These are phyloP conservation scores for Rhadinocentrus ornatus DNA, from an alignment of 2,797 vertebrate genomes.

Conservation along the genomic window DNA sequence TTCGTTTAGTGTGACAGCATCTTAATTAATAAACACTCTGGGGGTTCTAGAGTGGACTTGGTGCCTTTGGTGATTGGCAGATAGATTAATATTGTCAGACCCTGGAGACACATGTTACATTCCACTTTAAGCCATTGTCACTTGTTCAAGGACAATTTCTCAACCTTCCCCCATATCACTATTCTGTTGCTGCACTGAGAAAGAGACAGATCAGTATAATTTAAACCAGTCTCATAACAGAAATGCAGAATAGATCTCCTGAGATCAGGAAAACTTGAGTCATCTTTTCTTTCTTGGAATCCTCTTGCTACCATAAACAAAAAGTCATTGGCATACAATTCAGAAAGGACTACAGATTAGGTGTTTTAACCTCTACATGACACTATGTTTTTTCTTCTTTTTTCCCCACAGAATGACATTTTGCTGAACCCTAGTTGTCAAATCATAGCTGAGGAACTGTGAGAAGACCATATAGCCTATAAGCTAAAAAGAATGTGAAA, in stretches of 20 bases:
- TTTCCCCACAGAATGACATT: background rate
- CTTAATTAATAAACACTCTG: slow-evolving; percentile 90
- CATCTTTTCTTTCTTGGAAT: too few relatives aligned
- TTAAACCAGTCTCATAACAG: slow-evolving; percentile 42
- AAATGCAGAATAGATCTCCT: slow-evolving; percentile 28
- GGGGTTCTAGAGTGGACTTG: slow-evolving; percentile 77
- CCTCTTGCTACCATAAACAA: background rate
- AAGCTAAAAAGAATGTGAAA: background rate
- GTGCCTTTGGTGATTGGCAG: slow-evolving; percentile 86
- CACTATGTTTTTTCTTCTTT: background rate
- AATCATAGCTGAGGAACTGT: background rate
- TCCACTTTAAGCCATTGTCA: slow-evolving; percentile 83
- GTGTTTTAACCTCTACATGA: background rate
- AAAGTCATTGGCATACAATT: background rate
- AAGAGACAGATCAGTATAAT: slow-evolving; percentile 37
- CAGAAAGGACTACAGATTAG: background rate
- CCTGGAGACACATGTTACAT: slow-evolving; percentile 87
- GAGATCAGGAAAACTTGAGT: slow-evolving; percentile 18
- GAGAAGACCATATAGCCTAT: background rate
- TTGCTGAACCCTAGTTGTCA: background rate
- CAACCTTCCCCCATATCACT: slow-evolving; percentile 34
- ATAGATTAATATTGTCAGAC: slow-evolving; percentile 95
- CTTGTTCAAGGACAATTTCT: slow-evolving; percentile 89
- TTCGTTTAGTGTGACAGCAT: slow-evolving; percentile 79
- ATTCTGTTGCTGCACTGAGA: slow-evolving; percentile 42